Evolutionary conservation across 1,140 invertebrate species (phyloP), one percentile per base, ranked within the genome.

Genomic region (Psix sp.): DNA sequence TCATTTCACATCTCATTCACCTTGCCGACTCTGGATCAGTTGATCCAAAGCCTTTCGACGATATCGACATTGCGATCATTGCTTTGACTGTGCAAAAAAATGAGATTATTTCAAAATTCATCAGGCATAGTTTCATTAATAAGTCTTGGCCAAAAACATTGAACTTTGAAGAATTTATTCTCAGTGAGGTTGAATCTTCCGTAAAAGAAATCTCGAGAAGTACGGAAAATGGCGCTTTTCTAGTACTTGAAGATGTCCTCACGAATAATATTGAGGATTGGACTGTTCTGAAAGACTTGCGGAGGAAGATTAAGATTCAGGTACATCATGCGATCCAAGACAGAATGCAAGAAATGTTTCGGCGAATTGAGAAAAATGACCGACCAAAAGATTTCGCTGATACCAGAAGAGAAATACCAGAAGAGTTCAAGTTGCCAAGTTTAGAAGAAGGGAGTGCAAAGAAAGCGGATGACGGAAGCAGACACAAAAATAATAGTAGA

Each of bases 1-100:
- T 84, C n/a, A 54, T 78, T 0, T 67, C 70, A 2, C 75, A 82
- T 13, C 33, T 82, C 5, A 17, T 77, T 11, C 66, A 74, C 20
- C 59, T 73, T 0, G 45, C 48, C 1, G 60, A 56, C 10, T 2
- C 24, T 17, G 13, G 62, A 24, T 2, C 24, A 20, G 7, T 7
- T 16, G 36, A 43, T 31, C 0, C 14, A 1, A 17, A 49, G 36
- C 7, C 48, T 6, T 60, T 70, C 26, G 21, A 57, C 0, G 31
- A 49, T 0, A 29, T 67, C 6, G 63, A 67, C 31, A 49, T 42
- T 14, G 43, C 56, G 0, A 36, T 63, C 4, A 16, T 67, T 0
- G 35, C 33, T 13, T 36, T 20, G 13, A 13, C 52, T 7, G 26
- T 68, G 0, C 31, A 59, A 14, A 15, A 26, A 1, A 21, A 59